Evolutionary conservation across 1,140 invertebrate genomes (phyloP).

Genomic region (Octopus sinensis): DNA sequence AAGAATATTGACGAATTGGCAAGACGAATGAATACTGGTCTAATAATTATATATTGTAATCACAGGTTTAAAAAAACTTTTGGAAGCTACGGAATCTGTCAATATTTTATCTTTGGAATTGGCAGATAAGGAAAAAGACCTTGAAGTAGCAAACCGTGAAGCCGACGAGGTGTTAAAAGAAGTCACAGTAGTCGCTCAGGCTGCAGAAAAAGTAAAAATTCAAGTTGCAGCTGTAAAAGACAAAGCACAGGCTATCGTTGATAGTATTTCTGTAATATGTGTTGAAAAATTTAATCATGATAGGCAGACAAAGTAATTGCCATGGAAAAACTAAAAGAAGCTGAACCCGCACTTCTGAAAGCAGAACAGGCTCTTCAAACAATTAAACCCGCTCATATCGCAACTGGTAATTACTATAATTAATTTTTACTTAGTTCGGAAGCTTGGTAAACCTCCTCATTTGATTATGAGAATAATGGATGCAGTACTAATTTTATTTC

Average conservation of each 20-base stretch:
- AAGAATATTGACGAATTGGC: conserved; percentile 84
- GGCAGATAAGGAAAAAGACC: conserved; percentile 88
- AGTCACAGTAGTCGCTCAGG: conserved; percentile 72
- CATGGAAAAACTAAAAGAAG: conserved; percentile 85
- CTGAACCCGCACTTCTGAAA: conserved; percentile 86
- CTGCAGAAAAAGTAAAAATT: conserved; percentile 91
- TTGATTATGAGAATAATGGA: conserved; percentile 96
- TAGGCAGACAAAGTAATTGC: conserved; percentile 81
- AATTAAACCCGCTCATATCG: conserved; percentile 91
- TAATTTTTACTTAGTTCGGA: no score
- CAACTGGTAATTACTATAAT: no score
- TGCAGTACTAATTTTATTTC: conserved; percentile 86
- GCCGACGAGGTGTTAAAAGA: conserved; percentile 69
- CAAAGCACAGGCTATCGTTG: conserved; percentile 76
- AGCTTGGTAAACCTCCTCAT: conserved; percentile 86
- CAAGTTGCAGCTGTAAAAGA: conserved; percentile 93
- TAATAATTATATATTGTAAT: neutral
- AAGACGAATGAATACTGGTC: conserved; percentile 76
- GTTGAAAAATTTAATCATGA: no score
- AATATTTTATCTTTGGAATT: conserved; percentile 87
- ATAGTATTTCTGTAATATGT: conserved; percentile 71
- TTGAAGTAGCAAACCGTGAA: conserved; percentile 82
- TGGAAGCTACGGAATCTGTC: conserved; percentile 89
- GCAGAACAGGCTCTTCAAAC: conserved; percentile 87
- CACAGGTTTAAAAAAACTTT: conserved; percentile 86